Conservation (phyloP, 2,797 vertebrate species). For the Taenioides sp. region DNA sequence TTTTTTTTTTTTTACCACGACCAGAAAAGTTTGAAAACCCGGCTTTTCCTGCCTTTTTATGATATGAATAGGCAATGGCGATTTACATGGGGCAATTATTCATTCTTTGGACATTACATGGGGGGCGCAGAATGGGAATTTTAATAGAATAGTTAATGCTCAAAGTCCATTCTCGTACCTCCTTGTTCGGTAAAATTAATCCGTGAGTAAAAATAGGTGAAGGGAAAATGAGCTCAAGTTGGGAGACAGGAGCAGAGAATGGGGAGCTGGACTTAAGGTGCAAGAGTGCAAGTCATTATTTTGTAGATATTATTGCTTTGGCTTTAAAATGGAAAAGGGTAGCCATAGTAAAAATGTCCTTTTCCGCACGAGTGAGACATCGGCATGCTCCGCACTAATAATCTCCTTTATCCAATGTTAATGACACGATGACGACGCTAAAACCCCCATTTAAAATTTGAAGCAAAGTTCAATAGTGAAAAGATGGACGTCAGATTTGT, state of each 20-base stretch:
- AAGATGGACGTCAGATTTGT: conserved; percentile 63
- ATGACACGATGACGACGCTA: conserved; percentile 66
- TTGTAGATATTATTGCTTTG: conserved; percentile 78
- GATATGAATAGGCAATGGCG: conserved; percentile 95
- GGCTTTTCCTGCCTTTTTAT: conserved; percentile 72
- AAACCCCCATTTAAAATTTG: conserved; percentile 75
- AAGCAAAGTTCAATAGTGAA: conserved; percentile 77
- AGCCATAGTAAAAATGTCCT: conserved; percentile 69
- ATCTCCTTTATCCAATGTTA: conserved; percentile 79
- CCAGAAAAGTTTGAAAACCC: conserved; percentile 74
- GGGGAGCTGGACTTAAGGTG: conserved; percentile 84
- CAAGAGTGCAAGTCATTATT: conserved; percentile 81
- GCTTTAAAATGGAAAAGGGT: conserved; percentile 55
- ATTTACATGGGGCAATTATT: conserved; percentile 98
- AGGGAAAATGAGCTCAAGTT: conserved; percentile 78
- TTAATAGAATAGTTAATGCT: conserved; percentile 99
- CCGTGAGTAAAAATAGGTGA: conserved; percentile 97
- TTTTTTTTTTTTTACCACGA: conserved; percentile 68
- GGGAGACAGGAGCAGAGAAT: conserved; percentile 63
- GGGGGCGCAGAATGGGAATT: conserved; percentile 92
- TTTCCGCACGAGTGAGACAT: conserved; percentile 70
- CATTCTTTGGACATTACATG: conserved; percentile 95
- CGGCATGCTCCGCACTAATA: conserved; percentile 75
- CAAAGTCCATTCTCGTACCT: conserved; percentile 82
- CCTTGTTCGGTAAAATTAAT: conserved; percentile 98